Percentiles rank a stretch among this genome's conserved stretches.
These are phyloP conservation scores for Tupaia tana DNA, from an alignment of 2,113 vertebrate genomes.

Conservation along the genomic window DNA sequence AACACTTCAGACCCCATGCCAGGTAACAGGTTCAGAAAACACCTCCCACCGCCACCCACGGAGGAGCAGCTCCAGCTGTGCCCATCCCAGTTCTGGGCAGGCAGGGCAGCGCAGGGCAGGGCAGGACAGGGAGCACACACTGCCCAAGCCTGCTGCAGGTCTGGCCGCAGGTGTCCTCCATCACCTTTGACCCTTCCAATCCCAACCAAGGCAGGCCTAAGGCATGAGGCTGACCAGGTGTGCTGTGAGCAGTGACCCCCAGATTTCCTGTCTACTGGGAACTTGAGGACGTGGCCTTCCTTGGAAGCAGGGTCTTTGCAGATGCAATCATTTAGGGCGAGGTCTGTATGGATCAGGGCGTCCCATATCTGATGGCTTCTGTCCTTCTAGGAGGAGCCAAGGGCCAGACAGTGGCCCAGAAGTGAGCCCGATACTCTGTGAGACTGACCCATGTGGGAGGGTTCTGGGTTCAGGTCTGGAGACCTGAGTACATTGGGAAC, in stretches of 20 bases:
- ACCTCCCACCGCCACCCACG: fast-evolving
- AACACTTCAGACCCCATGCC: not conserved
- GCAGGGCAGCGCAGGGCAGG: too few relatives aligned
- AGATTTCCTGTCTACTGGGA: not conserved
- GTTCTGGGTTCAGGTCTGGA: too few relatives aligned
- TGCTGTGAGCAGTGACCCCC: fast-evolving
- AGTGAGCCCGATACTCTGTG: too few relatives aligned
- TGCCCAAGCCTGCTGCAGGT: fast-evolving
- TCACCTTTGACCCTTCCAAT: too few relatives aligned
- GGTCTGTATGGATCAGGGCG: not conserved
- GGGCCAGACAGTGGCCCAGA: too few relatives aligned
- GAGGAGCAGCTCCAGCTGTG: fast-evolving
- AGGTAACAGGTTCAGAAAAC: fast-evolving
- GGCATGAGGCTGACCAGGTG: not conserved
- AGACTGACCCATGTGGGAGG: too few relatives aligned
- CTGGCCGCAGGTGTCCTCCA: fast-evolving
- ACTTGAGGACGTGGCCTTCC: too few relatives aligned
- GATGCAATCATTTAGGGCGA: fast-evolving
- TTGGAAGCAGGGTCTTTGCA: not conserved
- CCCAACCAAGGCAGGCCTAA: fast-evolving
- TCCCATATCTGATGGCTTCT: not conserved
- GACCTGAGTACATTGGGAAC: too few relatives aligned
- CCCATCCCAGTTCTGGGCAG: fast-evolving
- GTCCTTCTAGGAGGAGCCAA: not conserved
- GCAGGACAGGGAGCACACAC: fast-evolving